phyloP scores from a whole-genome alignment of 2,113 vertebrate species.

The Galbula dea region DNA sequence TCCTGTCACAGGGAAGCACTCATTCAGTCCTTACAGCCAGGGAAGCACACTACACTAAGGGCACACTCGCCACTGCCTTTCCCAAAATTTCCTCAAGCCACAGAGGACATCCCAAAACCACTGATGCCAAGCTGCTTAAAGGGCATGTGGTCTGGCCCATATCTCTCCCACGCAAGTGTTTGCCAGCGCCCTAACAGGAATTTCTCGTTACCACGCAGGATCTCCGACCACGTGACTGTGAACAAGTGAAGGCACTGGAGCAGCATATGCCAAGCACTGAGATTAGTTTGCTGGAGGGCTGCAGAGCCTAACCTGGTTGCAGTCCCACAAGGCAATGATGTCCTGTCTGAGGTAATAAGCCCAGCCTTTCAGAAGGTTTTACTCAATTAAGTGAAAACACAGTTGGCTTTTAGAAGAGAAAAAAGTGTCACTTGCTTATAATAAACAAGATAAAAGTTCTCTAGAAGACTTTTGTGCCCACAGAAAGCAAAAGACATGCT shows the following conservation, averaged over 20 bases:
- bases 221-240: not conserved
- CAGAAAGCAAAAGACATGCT: not conserved
- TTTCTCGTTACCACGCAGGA: rapidly evolving
- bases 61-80: too few relatives aligned
- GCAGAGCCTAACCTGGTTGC: not conserved
- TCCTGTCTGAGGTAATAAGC: not conserved
- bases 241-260: not conserved
- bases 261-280: rapidly evolving
- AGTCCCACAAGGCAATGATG: not conserved
- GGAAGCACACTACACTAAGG: rapidly evolving
- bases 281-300: not conserved
- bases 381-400: not conserved
- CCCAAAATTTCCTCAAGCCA: not conserved
- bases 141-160: rapidly evolving
- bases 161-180: rapidly evolving
- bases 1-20: not conserved
- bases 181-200: not conserved
- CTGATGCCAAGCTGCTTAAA: rapidly evolving
- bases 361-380: not conserved
- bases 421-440: not conserved
- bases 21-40: not conserved
- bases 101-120: not conserved
- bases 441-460: not conserved
- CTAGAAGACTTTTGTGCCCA: not conserved
- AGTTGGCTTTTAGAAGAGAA: not conserved